These are phyloP conservation scores for Tokudaia tokunoshimensis DNA, from an alignment of 2,797 vertebrate genomes.

Conservation along the genomic window DNA sequence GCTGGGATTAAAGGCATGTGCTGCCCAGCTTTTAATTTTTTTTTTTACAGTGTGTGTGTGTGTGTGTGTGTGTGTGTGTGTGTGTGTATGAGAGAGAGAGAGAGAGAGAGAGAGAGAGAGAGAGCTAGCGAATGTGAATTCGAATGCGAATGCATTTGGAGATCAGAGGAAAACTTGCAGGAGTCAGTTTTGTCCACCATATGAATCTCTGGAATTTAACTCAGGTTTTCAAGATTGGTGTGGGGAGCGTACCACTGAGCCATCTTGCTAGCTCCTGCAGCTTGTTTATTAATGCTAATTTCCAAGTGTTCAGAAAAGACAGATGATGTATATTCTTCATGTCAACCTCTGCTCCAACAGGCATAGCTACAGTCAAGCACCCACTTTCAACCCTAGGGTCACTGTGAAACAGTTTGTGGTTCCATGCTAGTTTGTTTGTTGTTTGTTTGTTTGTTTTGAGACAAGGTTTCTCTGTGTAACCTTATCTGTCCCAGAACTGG, in stretches of 20 bases:
- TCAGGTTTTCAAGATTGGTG: not conserved
- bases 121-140: too few species aligned
- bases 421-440: not conserved
- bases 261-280: not conserved
- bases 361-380: too few species aligned
- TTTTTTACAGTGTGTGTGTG: too few species aligned
- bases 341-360: not conserved
- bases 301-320: not conserved
- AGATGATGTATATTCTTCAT: not conserved
- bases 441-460: not conserved
- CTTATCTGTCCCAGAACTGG: not conserved
- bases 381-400: not conserved
- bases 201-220: not conserved
- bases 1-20: too few species aligned
- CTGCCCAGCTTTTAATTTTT: too few species aligned
- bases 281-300: not conserved
- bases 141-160: too few species aligned
- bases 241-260: not conserved
- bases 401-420: too few species aligned
- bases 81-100: too few species aligned
- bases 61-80: too few species aligned
- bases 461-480: not conserved
- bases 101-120: too few species aligned
- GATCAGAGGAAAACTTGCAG: too few species aligned
- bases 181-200: not conserved